A percentile compares a stretch with the other conserved stretches of the same genome.
phyloP scores from a whole-genome alignment of 2,113 vertebrate genomes.

The human (Homo sapiens) region GRCh38 chr1:19758001-19758500 shows the following conservation, averaged over 20 bases:
- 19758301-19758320: background rate
- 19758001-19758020: background rate
- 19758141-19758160: background rate
- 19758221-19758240: background rate
- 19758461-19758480: background rate
- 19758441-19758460: background rate
- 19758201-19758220: fast-evolving
- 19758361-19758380: background rate
- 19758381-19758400: background rate
- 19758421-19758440: constrained; percentile 21
- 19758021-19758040: background rate
- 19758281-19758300: fast-evolving
- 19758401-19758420: background rate
- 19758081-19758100: background rate
- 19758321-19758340: background rate
- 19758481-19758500: background rate
- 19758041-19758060: background rate
- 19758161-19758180: background rate
- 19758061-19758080: background rate
- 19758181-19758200: background rate
- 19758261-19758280: constrained; percentile 32
- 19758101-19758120: background rate
- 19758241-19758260: background rate
- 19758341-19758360: background rate
- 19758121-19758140: background rate